Evolutionary conservation across 2,888 invertebrate species (phyloP).

Genomic region (Microplitis manilae): DNA sequence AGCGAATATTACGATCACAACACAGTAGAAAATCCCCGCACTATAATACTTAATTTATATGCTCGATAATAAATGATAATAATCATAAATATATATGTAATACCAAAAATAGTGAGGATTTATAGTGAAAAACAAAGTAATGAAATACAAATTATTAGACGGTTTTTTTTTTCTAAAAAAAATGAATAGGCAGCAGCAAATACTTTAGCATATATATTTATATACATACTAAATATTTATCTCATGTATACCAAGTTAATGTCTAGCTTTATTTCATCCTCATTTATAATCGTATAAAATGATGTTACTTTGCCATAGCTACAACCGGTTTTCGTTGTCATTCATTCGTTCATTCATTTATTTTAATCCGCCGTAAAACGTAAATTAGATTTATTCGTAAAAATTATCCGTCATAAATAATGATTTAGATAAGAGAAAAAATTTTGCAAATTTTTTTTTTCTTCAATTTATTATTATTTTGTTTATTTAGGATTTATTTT

Average conservation of each 20-base stretch:
- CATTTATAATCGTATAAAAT: slow-evolving; percentile 17
- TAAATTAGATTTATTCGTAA: neutral
- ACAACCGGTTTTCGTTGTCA: slow-evolving; percentile 14
- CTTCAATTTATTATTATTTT: slow-evolving; percentile 3
- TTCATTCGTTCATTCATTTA: neutral
- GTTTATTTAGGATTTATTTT: slow-evolving; percentile 7
- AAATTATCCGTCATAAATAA: neutral
- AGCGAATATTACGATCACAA: slow-evolving; percentile 17
- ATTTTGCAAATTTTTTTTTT: slow-evolving; percentile 4
- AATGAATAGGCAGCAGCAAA: too few species aligned
- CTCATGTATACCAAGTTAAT: too few species aligned
- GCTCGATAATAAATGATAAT: neutral
- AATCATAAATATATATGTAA: neutral
- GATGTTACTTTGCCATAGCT: neutral
- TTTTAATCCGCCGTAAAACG: neutral
- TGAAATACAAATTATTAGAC: neutral
- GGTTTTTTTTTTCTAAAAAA: too few species aligned
- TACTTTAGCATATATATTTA: neutral
- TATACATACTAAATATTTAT: neutral
- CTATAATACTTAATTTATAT: neutral
- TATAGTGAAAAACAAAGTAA: neutral
- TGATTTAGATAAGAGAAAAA: neutral
- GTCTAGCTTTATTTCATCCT: neutral
- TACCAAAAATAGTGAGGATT: neutral
- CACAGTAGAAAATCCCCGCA: neutral